phyloP scores from a whole-genome alignment of 2,797 vertebrate genomes.

The Rhinogobio ventralis region DNA sequence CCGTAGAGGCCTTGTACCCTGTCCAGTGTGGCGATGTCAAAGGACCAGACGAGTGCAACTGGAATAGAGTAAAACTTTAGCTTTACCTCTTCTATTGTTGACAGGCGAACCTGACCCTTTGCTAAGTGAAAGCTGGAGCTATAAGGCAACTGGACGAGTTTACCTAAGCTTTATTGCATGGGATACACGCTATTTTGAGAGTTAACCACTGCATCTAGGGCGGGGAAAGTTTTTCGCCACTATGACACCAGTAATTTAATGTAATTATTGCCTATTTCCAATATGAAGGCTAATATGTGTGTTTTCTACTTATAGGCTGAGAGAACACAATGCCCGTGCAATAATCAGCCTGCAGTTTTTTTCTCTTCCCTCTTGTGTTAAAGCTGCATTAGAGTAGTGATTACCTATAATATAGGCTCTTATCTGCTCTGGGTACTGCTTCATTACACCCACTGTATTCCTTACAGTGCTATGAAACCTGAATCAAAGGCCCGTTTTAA shows the following conservation, averaged over 20 bases:
- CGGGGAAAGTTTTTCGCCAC: conserved; percentile 40
- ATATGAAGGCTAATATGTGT: conserved; percentile 61
- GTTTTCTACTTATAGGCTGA: conserved; percentile 51
- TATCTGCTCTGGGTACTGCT: conserved; percentile 73
- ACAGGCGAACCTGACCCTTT: conserved; percentile 37
- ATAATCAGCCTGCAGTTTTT: conserved; percentile 52
- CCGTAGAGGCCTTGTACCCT: conserved; percentile 83
- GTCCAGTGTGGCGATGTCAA: conserved; percentile 83
- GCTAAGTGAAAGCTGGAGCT: conserved; percentile 21
- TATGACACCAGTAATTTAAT: conserved; percentile 57
- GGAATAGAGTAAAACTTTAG: conserved; percentile 17
- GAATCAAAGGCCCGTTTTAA: conserved; percentile 78
- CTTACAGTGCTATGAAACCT: conserved; percentile 82
- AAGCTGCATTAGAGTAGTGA: conserved; percentile 66
- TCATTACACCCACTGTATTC: conserved; percentile 83
- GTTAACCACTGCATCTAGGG: conserved; percentile 43
- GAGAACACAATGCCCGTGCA: conserved; percentile 61
- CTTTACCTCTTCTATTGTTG: conserved; percentile 35
- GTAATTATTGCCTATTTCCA: conserved; percentile 60
- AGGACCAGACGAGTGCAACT: background rate
- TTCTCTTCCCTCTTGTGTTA: conserved; percentile 56
- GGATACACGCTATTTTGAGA: conserved; percentile 49
- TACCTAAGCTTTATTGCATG: background rate
- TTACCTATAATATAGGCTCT: conserved; percentile 70
- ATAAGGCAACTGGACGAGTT: background rate